Base-by-base conservation (phyloP, 2,113 vertebrate genomes). In the Coryphaenoides rupestris region DNA sequence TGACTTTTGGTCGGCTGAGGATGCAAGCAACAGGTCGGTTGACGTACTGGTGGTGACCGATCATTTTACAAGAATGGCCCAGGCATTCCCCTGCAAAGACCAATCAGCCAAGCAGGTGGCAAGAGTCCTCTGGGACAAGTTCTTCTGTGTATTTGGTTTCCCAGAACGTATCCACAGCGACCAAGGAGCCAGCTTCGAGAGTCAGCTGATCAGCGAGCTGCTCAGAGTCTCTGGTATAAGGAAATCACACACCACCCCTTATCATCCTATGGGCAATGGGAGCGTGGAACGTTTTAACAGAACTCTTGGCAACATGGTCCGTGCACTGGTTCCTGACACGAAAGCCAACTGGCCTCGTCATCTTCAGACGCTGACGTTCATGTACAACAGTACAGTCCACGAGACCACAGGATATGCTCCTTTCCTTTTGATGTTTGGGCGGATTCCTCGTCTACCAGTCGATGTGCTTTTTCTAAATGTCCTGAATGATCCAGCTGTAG, bases 401-500 rank as follows among this genome's bases (percentile, higher is more conserved):
- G 6, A 26, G 24, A 26, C 24, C 6, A 26, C 24, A 3, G 24
- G 24, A 3, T 26, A 26, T 6, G 3, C 24, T 6, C 24, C 24
- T 6, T n/a, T n/a, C n/a, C n/a, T 17, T 4, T 28, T 28, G 26
- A 28, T 28, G 26, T 28, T 6, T 28, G 26, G 26, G 26, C 3
- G 26, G 6, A 6, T 4, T 28, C 26, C 26, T 17, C 40, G 60
- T 9, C 60, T 70, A 1, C 33, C 60, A 19, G n/a, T 55, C 2
- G n/a, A 21, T 21, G 5, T 5, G 6, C 46, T 47, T 13, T 16
- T 4, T 47, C 2, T 2, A 12, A 47, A 47, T 12, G 13, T 77
- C n/a, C 64, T 77, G 9, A 19, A 64, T 23, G 69, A 77, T 19
- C 55, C 70, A 19, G 54, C 13, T 40, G 62, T 80, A 5, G 22